phyloP scores from a whole-genome alignment of 2,113 vertebrate species.

The Melanerpes aurifrons region DNA sequence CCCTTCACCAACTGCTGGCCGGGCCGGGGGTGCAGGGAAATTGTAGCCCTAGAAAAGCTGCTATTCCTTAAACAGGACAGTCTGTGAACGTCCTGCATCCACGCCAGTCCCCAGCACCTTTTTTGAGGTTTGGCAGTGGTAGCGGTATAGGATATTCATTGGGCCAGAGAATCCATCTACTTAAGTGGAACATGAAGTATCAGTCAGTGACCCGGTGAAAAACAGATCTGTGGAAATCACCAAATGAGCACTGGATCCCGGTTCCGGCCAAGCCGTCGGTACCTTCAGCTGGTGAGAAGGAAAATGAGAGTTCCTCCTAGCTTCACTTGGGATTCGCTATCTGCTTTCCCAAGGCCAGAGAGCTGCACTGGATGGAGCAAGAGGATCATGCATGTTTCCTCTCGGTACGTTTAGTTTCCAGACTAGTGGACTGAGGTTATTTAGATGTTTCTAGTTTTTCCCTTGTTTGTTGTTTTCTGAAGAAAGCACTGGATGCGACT shows the following conservation, averaged over 20 bases:
- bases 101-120: background rate
- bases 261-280: background rate
- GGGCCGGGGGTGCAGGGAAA: background rate
- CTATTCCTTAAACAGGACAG: background rate
- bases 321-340: background rate
- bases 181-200: background rate
- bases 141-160: background rate
- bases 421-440: background rate
- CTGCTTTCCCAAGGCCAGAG: background rate
- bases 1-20: background rate
- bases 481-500: slow-evolving; percentile 45
- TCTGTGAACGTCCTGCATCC: background rate
- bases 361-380: slow-evolving; percentile 3
- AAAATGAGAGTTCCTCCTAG: background rate
- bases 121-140: background rate
- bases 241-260: background rate
- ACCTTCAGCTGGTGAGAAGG: background rate
- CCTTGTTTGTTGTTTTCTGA: slow-evolving; percentile 56
- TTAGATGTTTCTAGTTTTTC: slow-evolving; percentile 7
- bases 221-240: background rate
- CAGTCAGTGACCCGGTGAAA: background rate
- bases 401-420: background rate
- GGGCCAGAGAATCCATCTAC: background rate
- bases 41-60: background rate
- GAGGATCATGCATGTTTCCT: background rate